These are phyloP conservation scores for Peromyscus maniculatus DNA, from an alignment of 2,113 vertebrate species.

Conservation along the genomic window DNA sequence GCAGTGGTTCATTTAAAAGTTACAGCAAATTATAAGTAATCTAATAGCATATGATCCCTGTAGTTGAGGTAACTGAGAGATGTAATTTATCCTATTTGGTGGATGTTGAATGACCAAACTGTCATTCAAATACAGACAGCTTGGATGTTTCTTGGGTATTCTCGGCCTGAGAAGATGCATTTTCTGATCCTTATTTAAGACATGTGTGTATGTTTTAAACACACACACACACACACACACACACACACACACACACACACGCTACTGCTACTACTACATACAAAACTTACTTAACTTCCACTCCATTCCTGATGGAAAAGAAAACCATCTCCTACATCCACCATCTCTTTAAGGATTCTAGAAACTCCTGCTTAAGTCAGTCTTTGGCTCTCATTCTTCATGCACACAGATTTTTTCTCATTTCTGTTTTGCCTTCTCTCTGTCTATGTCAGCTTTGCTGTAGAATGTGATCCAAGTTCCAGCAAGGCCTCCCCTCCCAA, in stretches of 20 bases:
- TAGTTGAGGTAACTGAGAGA: conserved; percentile 28
- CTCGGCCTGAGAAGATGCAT: background rate
- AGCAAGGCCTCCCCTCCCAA: background rate
- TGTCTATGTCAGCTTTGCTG: background rate
- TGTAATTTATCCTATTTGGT: background rate
- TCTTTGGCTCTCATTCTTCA: background rate
- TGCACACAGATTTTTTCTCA: background rate
- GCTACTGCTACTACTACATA: background rate
- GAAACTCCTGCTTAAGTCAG: background rate
- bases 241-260: no score
- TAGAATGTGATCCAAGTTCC: background rate
- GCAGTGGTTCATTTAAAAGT: background rate
- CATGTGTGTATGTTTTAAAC: background rate
- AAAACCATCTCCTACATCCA: background rate
- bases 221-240: background rate
- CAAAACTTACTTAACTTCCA: background rate
- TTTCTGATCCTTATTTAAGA: background rate
- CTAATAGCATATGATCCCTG: background rate
- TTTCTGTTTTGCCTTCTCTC: background rate
- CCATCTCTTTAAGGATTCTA: background rate
- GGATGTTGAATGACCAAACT: background rate
- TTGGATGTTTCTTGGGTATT: background rate
- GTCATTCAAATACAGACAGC: background rate
- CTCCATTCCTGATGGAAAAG: background rate
- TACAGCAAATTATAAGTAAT: background rate